These are phyloP conservation scores for Xerus inauris DNA, from an alignment of 2,113 vertebrate species.

Conservation along the genomic window DNA sequence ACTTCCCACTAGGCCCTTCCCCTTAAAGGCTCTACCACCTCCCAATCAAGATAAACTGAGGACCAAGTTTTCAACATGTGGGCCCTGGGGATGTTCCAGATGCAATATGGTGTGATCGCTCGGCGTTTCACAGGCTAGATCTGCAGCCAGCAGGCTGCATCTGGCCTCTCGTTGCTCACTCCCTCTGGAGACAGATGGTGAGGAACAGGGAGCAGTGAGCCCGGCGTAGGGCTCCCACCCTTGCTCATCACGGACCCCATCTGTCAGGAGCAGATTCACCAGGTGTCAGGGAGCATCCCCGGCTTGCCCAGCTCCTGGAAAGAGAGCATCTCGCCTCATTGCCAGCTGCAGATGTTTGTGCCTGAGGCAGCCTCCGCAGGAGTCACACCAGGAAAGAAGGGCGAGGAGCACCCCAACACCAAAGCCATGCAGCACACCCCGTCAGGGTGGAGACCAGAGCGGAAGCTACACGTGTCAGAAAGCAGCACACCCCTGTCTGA, in stretches of 20 bases:
- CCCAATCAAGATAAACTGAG: too few species aligned
- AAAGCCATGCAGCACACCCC: too few species aligned
- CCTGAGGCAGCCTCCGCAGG: too few species aligned
- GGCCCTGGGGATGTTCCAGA: neutral
- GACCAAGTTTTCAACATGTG: too few species aligned
- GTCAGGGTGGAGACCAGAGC: neutral
- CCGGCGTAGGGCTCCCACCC: too few species aligned
- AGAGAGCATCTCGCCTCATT: rapidly evolving
- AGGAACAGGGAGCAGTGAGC: too few species aligned
- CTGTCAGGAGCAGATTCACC: too few species aligned
- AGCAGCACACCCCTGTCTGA: rapidly evolving
- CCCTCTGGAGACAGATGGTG: too few species aligned
- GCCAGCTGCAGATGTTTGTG: rapidly evolving
- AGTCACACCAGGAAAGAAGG: neutral
- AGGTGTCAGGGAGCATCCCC: neutral
- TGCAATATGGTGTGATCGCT: neutral
- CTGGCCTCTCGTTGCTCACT: rapidly evolving
- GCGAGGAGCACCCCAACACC: neutral
- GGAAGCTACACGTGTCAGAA: neutral
- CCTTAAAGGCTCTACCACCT: neutral
- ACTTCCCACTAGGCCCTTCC: neutral
- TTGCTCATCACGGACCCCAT: too few species aligned
- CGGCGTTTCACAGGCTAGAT: neutral
- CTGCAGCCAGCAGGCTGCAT: rapidly evolving
- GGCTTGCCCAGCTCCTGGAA: neutral